Percentiles rank a stretch among this genome's conserved stretches.
Conservation (phyloP, 1,140 invertebrate genomes). For the Lepidurus arcticus region DNA sequence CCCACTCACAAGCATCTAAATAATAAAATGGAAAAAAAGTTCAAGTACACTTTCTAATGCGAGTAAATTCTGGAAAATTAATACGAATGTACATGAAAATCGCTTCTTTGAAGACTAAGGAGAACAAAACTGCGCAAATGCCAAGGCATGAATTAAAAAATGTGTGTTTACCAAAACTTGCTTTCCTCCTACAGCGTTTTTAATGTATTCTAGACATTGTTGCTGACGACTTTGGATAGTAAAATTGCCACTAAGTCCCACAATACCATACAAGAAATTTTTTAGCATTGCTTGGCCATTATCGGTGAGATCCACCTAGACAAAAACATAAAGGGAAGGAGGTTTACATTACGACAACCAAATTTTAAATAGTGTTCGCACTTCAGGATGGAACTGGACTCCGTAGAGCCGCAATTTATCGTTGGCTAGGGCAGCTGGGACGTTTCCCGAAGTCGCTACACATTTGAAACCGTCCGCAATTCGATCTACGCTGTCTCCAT, state of each 20-base stretch:
- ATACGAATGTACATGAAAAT: background rate
- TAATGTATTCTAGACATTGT: constrained; percentile 91
- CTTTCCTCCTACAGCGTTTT: constrained; percentile 77
- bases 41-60: constrained; percentile 6
- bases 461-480: constrained; percentile 79
- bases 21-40: constrained; percentile 35
- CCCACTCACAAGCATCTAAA: constrained; percentile 83
- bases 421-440: constrained; percentile 85
- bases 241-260: constrained; percentile 76
- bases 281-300: constrained; percentile 87
- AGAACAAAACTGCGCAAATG: constrained; percentile 37
- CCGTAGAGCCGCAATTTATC: constrained; percentile 89
- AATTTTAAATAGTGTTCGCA: background rate
- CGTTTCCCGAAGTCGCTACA: constrained; percentile 73
- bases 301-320: constrained; percentile 79
- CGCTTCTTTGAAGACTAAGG: background rate
- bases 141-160: too few species aligned
- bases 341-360: background rate
- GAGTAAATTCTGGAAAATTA: constrained; percentile 10
- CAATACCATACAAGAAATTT: constrained; percentile 92
- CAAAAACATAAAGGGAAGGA: constrained; percentile 39
- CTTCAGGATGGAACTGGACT: constrained; percentile 95
- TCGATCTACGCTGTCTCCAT: constrained; percentile 91
- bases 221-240: constrained; percentile 81
- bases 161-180: constrained; percentile 77